Conservation (phyloP, 2,113 vertebrate genomes). For the Gnathonemus echidnorhynchus region DNA sequence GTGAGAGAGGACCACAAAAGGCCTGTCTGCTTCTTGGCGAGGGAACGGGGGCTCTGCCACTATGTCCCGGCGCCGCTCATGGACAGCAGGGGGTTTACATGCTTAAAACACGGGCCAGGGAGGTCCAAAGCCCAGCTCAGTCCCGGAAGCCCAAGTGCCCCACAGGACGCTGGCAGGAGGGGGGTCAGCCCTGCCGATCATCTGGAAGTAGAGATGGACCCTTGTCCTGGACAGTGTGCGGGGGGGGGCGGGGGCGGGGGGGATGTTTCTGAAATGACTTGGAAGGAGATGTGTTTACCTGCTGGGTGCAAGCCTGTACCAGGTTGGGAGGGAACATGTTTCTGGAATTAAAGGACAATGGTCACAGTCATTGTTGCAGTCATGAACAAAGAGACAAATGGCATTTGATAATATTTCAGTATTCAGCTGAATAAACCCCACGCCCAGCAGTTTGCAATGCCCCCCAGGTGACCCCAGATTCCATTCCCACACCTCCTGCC, state of each 20-base stretch:
- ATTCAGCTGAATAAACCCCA: neutral
- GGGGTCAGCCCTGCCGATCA: neutral
- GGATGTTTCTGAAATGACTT: neutral
- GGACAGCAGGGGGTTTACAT: neutral
- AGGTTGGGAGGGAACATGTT: conserved; percentile 98
- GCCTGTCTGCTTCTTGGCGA: conserved; percentile 22
- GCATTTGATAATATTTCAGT: neutral
- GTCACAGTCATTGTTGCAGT: neutral
- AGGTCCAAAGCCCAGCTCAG: neutral
- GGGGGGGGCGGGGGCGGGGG: neutral
- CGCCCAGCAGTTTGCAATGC: neutral
- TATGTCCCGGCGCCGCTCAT: neutral
- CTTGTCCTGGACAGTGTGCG: neutral
- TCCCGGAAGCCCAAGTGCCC: neutral
- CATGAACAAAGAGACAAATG: neutral
- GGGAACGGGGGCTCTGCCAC: neutral
- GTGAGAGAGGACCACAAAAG: neutral
- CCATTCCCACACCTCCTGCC: neutral
- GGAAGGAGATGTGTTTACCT: conserved; percentile 64
- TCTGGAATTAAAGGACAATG: conserved; percentile 63
- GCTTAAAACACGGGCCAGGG: neutral
- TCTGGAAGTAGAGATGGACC: neutral
- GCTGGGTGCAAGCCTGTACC: conserved; percentile 96
- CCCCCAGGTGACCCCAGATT: neutral
- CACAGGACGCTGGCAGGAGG: neutral